These are phyloP conservation scores for Anabacerthia variegaticeps DNA, from an alignment of 2,797 vertebrate species.

Conservation along the genomic window DNA sequence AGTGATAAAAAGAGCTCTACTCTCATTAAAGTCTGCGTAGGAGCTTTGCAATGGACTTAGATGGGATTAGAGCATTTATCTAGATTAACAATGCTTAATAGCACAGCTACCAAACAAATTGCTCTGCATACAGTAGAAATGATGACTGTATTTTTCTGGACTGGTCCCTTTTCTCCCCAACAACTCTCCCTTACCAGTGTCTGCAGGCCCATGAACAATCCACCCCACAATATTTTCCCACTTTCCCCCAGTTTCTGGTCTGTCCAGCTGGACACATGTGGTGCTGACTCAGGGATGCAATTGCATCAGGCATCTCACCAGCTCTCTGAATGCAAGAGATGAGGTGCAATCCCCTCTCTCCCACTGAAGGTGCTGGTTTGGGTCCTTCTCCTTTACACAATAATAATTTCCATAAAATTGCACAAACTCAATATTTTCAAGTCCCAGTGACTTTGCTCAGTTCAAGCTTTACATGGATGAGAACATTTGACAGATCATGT, in stretches of 20 bases:
- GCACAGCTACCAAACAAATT: not conserved
- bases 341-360: not conserved
- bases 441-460: not conserved
- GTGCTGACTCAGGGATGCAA: not conserved
- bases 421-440: not conserved
- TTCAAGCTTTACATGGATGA: not conserved
- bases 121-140: not conserved
- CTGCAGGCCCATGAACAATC: not conserved
- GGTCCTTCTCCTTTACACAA: not conserved
- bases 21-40: not conserved
- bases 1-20: not conserved
- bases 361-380: not conserved
- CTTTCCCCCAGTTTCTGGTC: not conserved
- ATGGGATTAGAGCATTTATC: conserved; percentile 28
- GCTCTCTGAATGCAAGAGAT: not conserved
- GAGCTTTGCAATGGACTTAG: conserved; percentile 9
- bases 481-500: not conserved
- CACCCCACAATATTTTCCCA: not conserved
- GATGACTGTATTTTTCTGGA: not conserved
- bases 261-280: rapidly evolving
- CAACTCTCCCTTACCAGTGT: not conserved
- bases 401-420: not conserved
- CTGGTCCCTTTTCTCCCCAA: not conserved
- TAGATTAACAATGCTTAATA: not conserved
- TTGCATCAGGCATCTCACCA: not conserved